Evolutionary conservation across 1,140 invertebrate genomes (phyloP), one percentile per base, ranked within the genome.

Genomic region (Drosophila equinoxialis): DNA sequence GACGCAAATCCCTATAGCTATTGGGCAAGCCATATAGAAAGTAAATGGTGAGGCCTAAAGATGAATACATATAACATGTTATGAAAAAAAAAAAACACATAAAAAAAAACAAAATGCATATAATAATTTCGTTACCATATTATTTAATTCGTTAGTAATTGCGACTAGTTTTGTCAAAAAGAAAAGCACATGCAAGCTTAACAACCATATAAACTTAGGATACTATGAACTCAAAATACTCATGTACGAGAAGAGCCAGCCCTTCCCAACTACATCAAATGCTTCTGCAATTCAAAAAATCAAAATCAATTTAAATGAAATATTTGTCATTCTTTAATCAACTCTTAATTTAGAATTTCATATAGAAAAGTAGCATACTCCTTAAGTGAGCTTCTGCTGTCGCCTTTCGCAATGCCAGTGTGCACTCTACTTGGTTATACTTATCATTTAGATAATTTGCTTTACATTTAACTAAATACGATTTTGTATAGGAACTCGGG

Each of bases 21-120:
- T 91, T 91, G 30, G 87, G 90, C 51, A 91, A 80, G 62, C 90
- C 90, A 33, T 91, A 91, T 58, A 89, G 72, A 42, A 91, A 91
- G 77, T 91, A 91, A 73, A 91, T 89, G 72, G 84, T 83, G 2
- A 91, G 73, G 70, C 90, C 90, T 91, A 60, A 42, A 55, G 41
- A 59, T 48, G n/a, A n/a, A 30, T 26, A 55, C 5, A 51, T 51
- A 51, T 20, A 48, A 17, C 14, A 45, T n/a, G n/a, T 6, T 17
- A 2, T 6, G 1, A 45, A 20, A 17, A 45, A 45, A 6, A 14
- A 45, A 17, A 14, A n/a, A 41, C 6, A 42, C 13, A 11, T 3
- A 48, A 48, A 48, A 7, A 48, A 48, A 48, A 48, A 48, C 2
- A 48, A 48, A 20, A 48, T 48, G n/a, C 20, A 48, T 20, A 51